Conservation (phyloP, 2,888 invertebrate species). For the Micoletzkya japonica region DNA sequence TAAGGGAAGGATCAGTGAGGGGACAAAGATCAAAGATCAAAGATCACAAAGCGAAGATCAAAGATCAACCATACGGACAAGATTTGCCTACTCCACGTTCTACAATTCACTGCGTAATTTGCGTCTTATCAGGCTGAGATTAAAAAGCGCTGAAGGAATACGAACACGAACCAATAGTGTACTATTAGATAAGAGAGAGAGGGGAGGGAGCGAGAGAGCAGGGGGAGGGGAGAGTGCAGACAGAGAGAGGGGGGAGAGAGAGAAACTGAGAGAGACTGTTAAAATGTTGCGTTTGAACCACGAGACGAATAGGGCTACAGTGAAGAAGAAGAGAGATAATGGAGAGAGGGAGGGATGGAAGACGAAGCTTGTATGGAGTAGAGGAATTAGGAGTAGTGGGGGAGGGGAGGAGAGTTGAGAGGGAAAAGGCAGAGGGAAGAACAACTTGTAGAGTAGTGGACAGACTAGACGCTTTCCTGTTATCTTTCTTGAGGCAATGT, state of each 20-base stretch:
- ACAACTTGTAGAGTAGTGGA: too few relatives aligned
- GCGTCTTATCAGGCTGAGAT: constrained; percentile 5
- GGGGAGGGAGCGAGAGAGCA: background rate
- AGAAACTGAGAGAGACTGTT: background rate
- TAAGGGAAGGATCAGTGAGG: too few relatives aligned
- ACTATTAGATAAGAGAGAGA: background rate
- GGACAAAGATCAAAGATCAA: too few relatives aligned
- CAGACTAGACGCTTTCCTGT: too few relatives aligned
- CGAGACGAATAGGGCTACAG: background rate
- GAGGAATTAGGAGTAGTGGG: background rate
- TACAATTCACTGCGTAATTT: too few relatives aligned
- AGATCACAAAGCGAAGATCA: too few relatives aligned
- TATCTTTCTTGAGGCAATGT: too few relatives aligned
- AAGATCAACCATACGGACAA: too few relatives aligned
- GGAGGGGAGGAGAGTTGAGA: constrained; percentile 10
- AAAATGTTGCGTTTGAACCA: too few relatives aligned
- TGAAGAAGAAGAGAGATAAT: constrained; percentile 5
- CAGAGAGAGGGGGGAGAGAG: background rate
- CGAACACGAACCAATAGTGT: constrained; percentile 10
- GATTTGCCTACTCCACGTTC: too few relatives aligned
- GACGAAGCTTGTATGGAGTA: too few relatives aligned
- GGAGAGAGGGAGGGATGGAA: constrained; percentile 15
- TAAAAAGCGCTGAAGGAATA: constrained; percentile 5
- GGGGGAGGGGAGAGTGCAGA: background rate
- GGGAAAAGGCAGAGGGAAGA: constrained; percentile 11